Base-by-base conservation (phyloP, 1,140 invertebrate species). In the Anoplophora glabripennis region DNA sequence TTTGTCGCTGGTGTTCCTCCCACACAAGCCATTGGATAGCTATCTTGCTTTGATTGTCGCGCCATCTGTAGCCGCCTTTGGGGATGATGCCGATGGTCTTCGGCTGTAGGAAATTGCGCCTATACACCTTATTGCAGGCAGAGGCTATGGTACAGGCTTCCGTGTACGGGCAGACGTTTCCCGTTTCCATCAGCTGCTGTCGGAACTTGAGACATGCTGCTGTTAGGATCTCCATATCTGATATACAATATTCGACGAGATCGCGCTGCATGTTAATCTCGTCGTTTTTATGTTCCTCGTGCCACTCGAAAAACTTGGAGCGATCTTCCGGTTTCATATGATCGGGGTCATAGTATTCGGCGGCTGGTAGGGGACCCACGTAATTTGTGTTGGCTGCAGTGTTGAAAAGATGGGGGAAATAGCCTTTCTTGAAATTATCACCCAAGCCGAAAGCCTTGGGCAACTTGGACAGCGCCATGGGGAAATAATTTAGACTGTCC, bases 301-400 rank as follows among this genome's bases (percentile, higher is more conserved):
- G 37, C 64, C 64, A 68, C 53, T 60, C 45, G 12, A 59, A 7
- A 42, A 68, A 67, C 11, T 46, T 21, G 8, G 47, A 17, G 17
- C 46, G 14, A 2, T 42, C 46, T 18, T 52, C 10, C 2, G 35
- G 4, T 7, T 11, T 42, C 65, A 65, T 65, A 12, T 36, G 34
- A n/a, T 56, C 58, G 1, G 38, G 11, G 37, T 54, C 58, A 47
- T 67, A 38, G 52, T 28, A 38, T 34, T 33, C 17, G 38, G 34
- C 17, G 21, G n/a, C 21, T 12, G 42, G 54, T n/a, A 55, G 9
- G 18, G 42, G 8, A 15, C 42, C 38, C 9, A 55, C 42, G 12
- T 47, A 55, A 34, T 8, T 5, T 1, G 14, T 3, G 35, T 55
- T 55, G n/a, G 7, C 38, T 11, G 5, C 18, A 3, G n/a, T 51